These are phyloP conservation scores for Lipophrys pholis DNA, from an alignment of 2,113 vertebrate genomes.

Conservation along the genomic window DNA sequence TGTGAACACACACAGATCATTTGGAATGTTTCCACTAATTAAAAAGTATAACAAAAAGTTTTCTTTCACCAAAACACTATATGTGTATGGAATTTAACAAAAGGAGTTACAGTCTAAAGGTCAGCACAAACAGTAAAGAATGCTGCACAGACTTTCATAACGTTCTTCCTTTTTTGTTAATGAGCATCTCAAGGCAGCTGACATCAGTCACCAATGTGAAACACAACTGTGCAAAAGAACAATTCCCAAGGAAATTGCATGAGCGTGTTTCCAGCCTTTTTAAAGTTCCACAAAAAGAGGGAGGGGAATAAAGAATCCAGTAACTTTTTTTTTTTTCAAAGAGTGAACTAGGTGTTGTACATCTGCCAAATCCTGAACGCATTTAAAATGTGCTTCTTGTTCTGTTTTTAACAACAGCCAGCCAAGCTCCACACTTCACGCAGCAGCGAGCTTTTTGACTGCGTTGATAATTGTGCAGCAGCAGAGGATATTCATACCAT, in stretches of 20 bases:
- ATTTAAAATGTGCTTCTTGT: constrained; percentile 61
- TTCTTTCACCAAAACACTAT: constrained; percentile 22
- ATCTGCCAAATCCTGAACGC: constrained; percentile 56
- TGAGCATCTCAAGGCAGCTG: constrained; percentile 49
- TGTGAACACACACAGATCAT: neutral
- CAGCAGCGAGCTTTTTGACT: constrained; percentile 60
- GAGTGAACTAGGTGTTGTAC: constrained; percentile 51
- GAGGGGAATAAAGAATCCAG: constrained; percentile 14
- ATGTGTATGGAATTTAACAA: constrained; percentile 4
- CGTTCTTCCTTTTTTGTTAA: constrained; percentile 36
- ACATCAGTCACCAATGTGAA: constrained; percentile 45
- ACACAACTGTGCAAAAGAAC: constrained; percentile 32
- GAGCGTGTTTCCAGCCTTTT: constrained; percentile 25
- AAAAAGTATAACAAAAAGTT: neutral
- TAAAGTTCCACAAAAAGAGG: constrained; percentile 43
- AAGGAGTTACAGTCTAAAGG: constrained; percentile 20
- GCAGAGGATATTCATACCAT: constrained; percentile 66
- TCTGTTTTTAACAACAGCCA: constrained; percentile 68
- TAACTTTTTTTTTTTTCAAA: constrained; percentile 62
- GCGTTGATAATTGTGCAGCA: constrained; percentile 68
- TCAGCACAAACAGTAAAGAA: constrained; percentile 16
- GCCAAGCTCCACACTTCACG: constrained; percentile 52
- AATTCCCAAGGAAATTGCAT: constrained; percentile 48
- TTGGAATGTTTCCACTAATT: neutral
- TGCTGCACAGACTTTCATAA: constrained; percentile 12